Percentiles rank a stretch among this genome's conserved stretches.
These are phyloP conservation scores for Hirundichthys speculiger DNA, from an alignment of 2,113 vertebrate species.

Conservation along the genomic window DNA sequence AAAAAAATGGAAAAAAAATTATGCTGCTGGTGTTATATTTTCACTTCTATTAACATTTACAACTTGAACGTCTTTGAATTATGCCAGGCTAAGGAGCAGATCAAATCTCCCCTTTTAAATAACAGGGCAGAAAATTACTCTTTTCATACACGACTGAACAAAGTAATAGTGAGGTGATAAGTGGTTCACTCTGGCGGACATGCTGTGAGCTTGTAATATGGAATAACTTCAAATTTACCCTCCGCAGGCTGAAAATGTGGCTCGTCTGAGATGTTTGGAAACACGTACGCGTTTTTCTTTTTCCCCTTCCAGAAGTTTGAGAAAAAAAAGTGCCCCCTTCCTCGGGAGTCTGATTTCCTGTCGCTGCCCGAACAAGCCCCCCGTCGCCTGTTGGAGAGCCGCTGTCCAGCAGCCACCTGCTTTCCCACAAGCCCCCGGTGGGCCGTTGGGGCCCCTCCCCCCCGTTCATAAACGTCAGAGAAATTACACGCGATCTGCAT, in stretches of 20 bases:
- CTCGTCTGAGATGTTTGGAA: slow-evolving; percentile 4
- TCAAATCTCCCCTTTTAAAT: slow-evolving; percentile 46
- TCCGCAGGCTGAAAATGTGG: slow-evolving; percentile 4
- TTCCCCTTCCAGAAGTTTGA: slow-evolving; percentile 9
- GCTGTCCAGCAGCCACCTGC: slow-evolving; percentile 63
- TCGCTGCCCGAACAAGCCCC: slow-evolving; percentile 43
- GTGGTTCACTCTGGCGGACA: slow-evolving; percentile 21
- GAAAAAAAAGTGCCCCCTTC: background rate
- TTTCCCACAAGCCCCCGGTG: slow-evolving; percentile 59
- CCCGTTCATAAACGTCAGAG: slow-evolving; percentile 59
- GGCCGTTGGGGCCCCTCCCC: slow-evolving; percentile 55
- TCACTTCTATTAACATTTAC: slow-evolving; percentile 22
- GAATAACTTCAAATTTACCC: slow-evolving; percentile 16
- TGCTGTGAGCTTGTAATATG: background rate
- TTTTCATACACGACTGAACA: slow-evolving; percentile 47
- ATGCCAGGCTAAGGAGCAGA: slow-evolving; percentile 15
- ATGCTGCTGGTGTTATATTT: slow-evolving; percentile 8
- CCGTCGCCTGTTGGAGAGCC: slow-evolving; percentile 26
- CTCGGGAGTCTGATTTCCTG: slow-evolving; percentile 6
- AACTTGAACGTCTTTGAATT: slow-evolving; percentile 20
- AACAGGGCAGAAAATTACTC: slow-evolving; percentile 48
- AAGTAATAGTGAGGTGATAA: slow-evolving; percentile 45
- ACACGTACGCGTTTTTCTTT: background rate
- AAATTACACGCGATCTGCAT: slow-evolving; percentile 67
- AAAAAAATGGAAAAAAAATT: background rate